Percentiles rank a stretch among this genome's conserved stretches.
Evolutionary conservation across 2,113 vertebrate species (phyloP).

Genomic region (Erinaceus europaeus): DNA sequence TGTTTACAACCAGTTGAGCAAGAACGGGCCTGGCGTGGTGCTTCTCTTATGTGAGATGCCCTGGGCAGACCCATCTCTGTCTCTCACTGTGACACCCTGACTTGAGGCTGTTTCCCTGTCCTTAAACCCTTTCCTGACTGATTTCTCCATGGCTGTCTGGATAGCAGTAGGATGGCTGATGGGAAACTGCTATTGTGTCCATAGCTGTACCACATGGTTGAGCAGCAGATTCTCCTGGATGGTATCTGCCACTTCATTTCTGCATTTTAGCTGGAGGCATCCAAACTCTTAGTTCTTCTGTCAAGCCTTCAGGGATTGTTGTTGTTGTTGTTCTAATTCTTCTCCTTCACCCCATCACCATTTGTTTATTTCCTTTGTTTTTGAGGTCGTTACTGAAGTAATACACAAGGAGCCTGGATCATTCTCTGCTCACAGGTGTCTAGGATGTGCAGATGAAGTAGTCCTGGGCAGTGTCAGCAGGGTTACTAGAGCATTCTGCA

Average conservation of each 20-base stretch:
- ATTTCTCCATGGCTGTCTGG: not conserved
- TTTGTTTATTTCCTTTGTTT: not conserved
- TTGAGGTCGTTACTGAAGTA: not conserved
- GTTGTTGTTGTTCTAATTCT: not conserved
- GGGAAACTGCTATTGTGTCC: not conserved
- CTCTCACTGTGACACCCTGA: not conserved
- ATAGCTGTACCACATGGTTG: not conserved
- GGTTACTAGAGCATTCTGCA: not conserved
- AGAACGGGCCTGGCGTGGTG: not conserved
- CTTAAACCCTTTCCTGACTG: not conserved
- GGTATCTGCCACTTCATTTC: not conserved
- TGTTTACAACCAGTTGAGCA: not conserved
- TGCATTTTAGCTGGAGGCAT: not conserved
- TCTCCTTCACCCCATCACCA: not conserved
- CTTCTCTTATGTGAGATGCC: not conserved
- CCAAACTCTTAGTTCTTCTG: not conserved
- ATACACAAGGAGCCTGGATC: not conserved
- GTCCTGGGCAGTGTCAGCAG: not conserved
- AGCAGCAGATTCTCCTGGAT: not conserved
- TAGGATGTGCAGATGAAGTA: not conserved
- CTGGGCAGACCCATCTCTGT: not conserved
- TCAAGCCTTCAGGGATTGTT: not conserved
- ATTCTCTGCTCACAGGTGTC: not conserved
- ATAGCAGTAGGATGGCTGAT: not conserved
- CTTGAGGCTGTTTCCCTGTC: not conserved